Evolutionary conservation across 2,797 vertebrate genomes (phyloP).

Genomic region (Gallinago nigripennis): DNA sequence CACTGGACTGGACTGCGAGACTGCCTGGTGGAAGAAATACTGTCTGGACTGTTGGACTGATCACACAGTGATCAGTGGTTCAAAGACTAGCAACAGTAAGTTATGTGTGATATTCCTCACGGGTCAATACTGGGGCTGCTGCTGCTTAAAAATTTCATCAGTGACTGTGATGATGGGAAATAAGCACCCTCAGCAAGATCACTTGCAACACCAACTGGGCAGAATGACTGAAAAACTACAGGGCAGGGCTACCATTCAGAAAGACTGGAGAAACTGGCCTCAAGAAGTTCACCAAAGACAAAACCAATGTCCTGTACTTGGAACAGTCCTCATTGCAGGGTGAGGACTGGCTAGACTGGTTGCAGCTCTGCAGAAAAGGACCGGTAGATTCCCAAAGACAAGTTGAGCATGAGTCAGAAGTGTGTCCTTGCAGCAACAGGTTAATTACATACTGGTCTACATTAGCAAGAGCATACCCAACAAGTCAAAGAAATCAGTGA

Average conservation of each 20-base stretch:
- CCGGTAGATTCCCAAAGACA: neutral
- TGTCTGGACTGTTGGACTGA: neutral
- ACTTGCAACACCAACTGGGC: neutral
- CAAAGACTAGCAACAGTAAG: neutral
- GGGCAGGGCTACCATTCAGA: neutral
- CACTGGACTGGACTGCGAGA: neutral
- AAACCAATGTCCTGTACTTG: neutral
- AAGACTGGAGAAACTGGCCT: neutral
- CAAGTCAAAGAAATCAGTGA: neutral
- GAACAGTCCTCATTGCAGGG: neutral
- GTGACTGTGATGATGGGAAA: neutral
- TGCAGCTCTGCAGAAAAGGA: neutral
- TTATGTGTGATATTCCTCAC: neutral
- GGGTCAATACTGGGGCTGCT: neutral
- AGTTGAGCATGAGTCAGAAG: neutral
- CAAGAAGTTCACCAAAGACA: neutral
- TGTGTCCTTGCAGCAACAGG: neutral
- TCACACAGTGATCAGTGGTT: neutral
- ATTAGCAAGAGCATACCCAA: neutral
- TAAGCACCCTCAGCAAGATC: neutral
- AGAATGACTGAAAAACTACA: neutral
- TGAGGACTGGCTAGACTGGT: neutral
- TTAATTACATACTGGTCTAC: neutral
- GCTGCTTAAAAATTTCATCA: neutral
- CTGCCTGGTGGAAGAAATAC: neutral